phyloP scores from a whole-genome alignment of 2,797 vertebrate species.

The Meda fulgida region DNA sequence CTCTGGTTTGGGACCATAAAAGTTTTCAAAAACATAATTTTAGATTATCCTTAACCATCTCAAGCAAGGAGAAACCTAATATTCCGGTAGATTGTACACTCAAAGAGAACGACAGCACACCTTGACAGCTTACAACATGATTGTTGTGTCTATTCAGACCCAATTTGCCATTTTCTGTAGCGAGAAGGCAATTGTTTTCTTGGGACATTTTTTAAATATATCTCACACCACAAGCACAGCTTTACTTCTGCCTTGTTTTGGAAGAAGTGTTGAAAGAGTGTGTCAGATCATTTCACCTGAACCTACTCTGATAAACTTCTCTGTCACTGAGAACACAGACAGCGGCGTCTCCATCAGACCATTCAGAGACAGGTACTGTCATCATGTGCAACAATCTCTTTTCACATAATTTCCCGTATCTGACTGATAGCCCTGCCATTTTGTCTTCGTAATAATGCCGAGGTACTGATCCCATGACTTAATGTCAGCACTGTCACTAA shows the following conservation, averaged over 20 bases:
- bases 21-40: not conserved
- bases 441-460: slow-evolving; percentile 67
- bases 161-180: slow-evolving; percentile 2
- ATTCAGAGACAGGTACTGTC: slow-evolving; percentile 67
- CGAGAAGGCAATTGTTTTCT: slow-evolving; percentile 14
- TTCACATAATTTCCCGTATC: slow-evolving; percentile 64
- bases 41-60: not conserved
- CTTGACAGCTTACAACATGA: not conserved
- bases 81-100: not conserved
- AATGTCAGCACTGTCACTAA: slow-evolving; percentile 61
- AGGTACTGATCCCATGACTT: slow-evolving; percentile 61
- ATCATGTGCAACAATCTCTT: slow-evolving; percentile 66
- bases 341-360: slow-evolving; percentile 51
- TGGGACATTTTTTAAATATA: slow-evolving; percentile 38
- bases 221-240: slow-evolving; percentile 22
- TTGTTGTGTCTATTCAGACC: not conserved
- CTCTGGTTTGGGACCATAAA: not conserved
- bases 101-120: not conserved
- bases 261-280: slow-evolving; percentile 19
- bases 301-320: slow-evolving; percentile 62
- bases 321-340: slow-evolving; percentile 30
- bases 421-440: slow-evolving; percentile 76
- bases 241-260: slow-evolving; percentile 23
- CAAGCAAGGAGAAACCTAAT: not conserved
- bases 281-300: slow-evolving; percentile 32